Evolutionary conservation across 2,797 vertebrate genomes (phyloP).

Genomic region (Huso huso): DNA sequence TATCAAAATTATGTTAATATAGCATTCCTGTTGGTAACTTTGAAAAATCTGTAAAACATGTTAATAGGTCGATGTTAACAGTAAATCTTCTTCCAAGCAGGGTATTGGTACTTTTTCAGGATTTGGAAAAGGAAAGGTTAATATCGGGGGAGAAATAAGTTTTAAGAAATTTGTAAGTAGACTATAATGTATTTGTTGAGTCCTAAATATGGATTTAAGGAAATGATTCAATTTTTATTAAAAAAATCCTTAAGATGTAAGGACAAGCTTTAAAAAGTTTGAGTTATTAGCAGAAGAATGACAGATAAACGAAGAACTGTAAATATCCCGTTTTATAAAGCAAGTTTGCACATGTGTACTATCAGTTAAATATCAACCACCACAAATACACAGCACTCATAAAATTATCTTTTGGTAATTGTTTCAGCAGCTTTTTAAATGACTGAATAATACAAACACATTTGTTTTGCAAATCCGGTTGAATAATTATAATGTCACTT

Average conservation of each 20-base stretch:
- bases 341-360: background rate
- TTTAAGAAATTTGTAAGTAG: conserved; percentile 20
- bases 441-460: too few relatives aligned
- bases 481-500: too few relatives aligned
- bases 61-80: too few relatives aligned
- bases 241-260: background rate
- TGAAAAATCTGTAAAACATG: too few relatives aligned
- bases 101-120: too few relatives aligned
- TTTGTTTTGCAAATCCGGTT: background rate
- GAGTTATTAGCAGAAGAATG: too few relatives aligned
- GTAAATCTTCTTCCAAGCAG: too few relatives aligned
- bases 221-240: conserved; percentile 9
- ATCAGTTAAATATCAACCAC: background rate
- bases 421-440: too few relatives aligned
- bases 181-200: conserved; percentile 23
- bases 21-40: too few relatives aligned
- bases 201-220: conserved; percentile 13
- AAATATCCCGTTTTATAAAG: background rate
- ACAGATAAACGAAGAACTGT: background rate
- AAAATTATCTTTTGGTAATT: too few relatives aligned
- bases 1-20: too few relatives aligned
- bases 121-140: conserved; percentile 9
- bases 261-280: too few relatives aligned
- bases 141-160: conserved; percentile 17
- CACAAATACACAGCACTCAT: background rate